Conservation (phyloP, 2,113 vertebrate species). For the Murina feae region DNA sequence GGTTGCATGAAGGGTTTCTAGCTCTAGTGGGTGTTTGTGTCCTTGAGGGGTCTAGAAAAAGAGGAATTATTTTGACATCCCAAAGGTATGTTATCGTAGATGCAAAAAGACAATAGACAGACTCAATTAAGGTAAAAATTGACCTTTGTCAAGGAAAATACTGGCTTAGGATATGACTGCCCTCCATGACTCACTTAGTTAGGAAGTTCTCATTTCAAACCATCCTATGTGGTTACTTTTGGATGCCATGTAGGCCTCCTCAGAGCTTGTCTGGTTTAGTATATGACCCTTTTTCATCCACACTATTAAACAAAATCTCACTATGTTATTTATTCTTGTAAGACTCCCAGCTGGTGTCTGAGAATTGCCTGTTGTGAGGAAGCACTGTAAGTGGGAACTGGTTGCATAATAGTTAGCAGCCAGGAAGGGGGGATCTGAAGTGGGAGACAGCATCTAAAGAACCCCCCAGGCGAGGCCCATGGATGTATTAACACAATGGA, state of each 20-base stretch:
- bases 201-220: not conserved
- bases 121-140: not conserved
- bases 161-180: not conserved
- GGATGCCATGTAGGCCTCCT: not conserved
- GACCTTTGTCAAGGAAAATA: not conserved
- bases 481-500: rapidly evolving
- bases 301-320: not conserved
- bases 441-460: not conserved
- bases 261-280: not conserved
- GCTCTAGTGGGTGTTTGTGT: not conserved
- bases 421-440: not conserved
- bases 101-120: not conserved
- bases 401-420: not conserved
- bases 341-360: not conserved
- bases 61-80: not conserved
- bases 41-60: not conserved
- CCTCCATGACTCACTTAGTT: not conserved
- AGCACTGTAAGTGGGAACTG: not conserved
- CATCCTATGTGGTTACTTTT: not conserved
- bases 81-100: not conserved
- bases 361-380: not conserved
- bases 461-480: not conserved
- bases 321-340: not conserved
- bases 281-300: not conserved
- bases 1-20: not conserved